Base-by-base conservation (phyloP, 2,113 vertebrate genomes). In the Perognathus longimembris region DNA sequence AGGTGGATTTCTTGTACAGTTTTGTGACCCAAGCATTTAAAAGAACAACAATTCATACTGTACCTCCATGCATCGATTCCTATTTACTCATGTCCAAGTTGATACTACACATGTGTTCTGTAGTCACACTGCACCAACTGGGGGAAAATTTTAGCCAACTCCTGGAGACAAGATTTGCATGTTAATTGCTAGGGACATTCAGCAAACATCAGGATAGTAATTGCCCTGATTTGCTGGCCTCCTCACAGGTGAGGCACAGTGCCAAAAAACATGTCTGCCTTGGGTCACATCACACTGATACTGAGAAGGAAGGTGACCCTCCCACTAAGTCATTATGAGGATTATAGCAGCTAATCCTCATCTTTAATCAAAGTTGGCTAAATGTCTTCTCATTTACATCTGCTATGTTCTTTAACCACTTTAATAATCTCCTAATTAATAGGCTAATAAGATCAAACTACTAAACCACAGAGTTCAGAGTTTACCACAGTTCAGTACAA, bases 381-480 rank as follows among this genome's bases (percentile, higher is more conserved):
- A 80, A 50, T 64, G 90, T 50, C 76, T 86, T 64, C 70, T 94
- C 57, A 90, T 88, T 91, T 88, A 66, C 79, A 93, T 54, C 64
- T 42, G 70, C 26, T 82, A 57, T 84, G 90, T 92, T 91, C 66
- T 64, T 88, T 88, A 84, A 93, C 77, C 42, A 82, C 54, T 32
- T 83, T 90, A 83, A 94, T 92, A 93, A 94, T 90, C 83, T 83
- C 54, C 36, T 38, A 28, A 90, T 80, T 94, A 93, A 92, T 85
- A 90, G 61, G 15, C 66, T 88, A 91, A 81, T 90, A 66, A 96
- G 88, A 69, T 92, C 71, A 86, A 91, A 86, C 77, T 88, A 86
- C 66, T 66, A 85, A 95, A 38, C 30, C 94, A 85, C 34, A 61
- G 74, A 74, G 83, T 28, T 81, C 61, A 40, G 86, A 63, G 86